Base-by-base conservation (phyloP, 2,888 invertebrate genomes). In the Hydriomena furcata region DNA sequence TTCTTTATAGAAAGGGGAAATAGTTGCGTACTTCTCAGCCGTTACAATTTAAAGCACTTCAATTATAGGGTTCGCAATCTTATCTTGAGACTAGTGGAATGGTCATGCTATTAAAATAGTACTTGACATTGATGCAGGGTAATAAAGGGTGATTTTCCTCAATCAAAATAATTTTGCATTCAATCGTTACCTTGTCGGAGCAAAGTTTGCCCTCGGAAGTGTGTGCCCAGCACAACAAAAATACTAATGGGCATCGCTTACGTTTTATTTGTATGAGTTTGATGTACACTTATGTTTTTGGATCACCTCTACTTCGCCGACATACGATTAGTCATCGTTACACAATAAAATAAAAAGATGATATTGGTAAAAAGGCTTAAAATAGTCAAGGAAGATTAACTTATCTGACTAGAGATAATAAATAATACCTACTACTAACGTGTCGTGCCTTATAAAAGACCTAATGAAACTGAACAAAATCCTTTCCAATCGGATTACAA, bases 401-500 rank as follows among this genome's bases (percentile, higher is more conserved):
- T 30, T 41, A 44, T 30, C 28, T 35, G 21, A 13, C 21, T 4
- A 13, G 20, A 27, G n/a, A 28, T n/a, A n/a, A n/a, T n/a, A 27
- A 27, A 31, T 23, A 3, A 4, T 7, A 31, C 7, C 6, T n/a
- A 34, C 27, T 3, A 23, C 8, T 7, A 31, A 27, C 38, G 37
- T 47, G 34, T 27, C 55, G 51, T 53, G 52, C 42, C 52, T 56
- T 63, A 63, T 58, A 41, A 60, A 58, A 36, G 2, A 52, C 55
- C 52, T 52, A 54, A 58, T 59, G 52, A 57, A 61, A 60, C 41
- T 56, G 52, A 41, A 61, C 47, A 47, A 61, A 58, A 63, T 63
- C 63, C 58, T 47, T 28, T 52, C 27, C 64, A 82, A 84, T 81
- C 76, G 73, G 78, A 79, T 84, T 81, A 80, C 65, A 59, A 51